Evolutionary conservation across 2,888 invertebrate genomes (phyloP), one percentile per base, ranked within the genome.

Genomic region (Euspilapteryx auroguttella): DNA sequence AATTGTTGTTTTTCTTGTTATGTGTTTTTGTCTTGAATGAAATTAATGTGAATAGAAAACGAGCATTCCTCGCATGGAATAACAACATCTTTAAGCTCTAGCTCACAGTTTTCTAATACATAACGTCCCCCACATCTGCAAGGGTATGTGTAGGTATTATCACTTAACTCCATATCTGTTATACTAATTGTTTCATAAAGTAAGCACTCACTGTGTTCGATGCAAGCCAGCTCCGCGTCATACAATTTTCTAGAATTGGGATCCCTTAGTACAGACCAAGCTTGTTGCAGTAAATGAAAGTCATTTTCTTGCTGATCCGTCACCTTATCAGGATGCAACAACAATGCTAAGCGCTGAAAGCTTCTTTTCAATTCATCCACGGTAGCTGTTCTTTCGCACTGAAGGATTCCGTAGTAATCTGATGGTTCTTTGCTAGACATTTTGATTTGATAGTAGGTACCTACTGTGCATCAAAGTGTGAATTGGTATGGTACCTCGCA

Each of bases 21-120:
- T n/a, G n/a, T n/a, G n/a, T n/a, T n/a, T n/a, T n/a, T n/a, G n/a
- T n/a, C n/a, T n/a, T n/a, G n/a, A 8, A 11, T 28, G 37, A 49
- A 44, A 39, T 73, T 71, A 26, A 85, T 61, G 42, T 78, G 55
- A 46, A 88, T 80, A 42, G 81, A 79, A 55, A 88, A 82, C 27
- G 88, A 87, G 61, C 89, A 89, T 56, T 87, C 85, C 48, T 81
- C 80, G 64, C 89, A 89, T 39, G 78, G 79, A 39, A 85, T 71
- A 39, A 80, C 50, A 46, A 78, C 63, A 47, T 73, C 71, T 25
- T 49, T 48, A 29, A 56, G 46, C 14, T 40, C 28, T 28, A 68
- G 34, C 32, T 66, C 55, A 13, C 47, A 41, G 37, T 45, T 48
- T 25, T 68, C 44, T 15, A 84, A 55, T 17, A 57, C 41, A 53